Base-by-base conservation (phyloP, 2,888 invertebrate species). In the Standfussiana lucernea region DNA sequence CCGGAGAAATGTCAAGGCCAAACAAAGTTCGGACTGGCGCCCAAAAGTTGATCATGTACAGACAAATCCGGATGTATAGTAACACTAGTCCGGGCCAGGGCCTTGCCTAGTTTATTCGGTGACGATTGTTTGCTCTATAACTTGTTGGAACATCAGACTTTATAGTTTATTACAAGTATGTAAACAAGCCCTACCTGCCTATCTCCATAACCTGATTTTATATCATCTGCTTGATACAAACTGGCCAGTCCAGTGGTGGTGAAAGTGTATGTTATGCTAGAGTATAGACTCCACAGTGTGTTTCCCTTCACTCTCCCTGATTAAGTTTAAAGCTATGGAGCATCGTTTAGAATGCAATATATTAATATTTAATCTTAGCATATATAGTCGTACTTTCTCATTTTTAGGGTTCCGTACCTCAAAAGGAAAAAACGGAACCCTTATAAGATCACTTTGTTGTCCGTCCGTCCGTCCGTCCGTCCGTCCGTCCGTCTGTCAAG, bases 181-280 rank as follows among this genome's bases (percentile, higher is more conserved):
- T 47, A 18, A 59, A 53, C 37, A 47, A 77, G 47, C 47, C 59
- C 15, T 50, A 21, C 45, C 21, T 40, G 42, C 5, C 10, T 21
- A 3, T 50, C 40, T 42, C 15, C 53, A 64, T 72, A 79, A 80
- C 80, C 50, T 59, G 68, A 50, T 45, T 45, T 8, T 70, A 24
- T n/a, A 24, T 28, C 18, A 15, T 78, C 35, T 68, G 56, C 42
- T 47, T 37, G 40, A 40, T 40, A 35, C 8, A 78, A 80, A 80
- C 83, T 70, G 70, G 79, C 61, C n/a, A 7, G 53, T 56, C 80
- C 66, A 79, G 80, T 80, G n/a, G 18, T 70, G 70, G 80, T 71
- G 80, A 80, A 80, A 80, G 83, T 83, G 7, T 8, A 62, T 8
- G 32, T 21, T 32, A 45, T 66, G 50, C 11, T 45, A 66, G 42